Evolutionary conservation across 2,797 vertebrate species (phyloP), one percentile per base, ranked within the genome.

Genomic region (Urosaurus nigricauda): DNA sequence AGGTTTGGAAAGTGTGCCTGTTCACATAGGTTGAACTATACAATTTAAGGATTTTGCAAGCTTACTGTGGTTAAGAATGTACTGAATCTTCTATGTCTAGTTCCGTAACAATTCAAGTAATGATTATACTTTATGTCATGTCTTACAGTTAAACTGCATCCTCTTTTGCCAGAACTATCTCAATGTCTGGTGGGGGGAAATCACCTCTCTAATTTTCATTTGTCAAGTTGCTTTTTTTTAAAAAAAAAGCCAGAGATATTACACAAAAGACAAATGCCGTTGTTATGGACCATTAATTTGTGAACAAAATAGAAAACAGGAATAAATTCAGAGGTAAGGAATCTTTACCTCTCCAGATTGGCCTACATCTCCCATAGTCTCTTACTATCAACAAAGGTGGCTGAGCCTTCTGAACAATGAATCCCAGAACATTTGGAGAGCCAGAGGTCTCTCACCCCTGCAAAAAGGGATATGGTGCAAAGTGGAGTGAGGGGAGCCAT

Each of bases 1-100:
- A 99, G 98, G 98, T 99, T 83, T 90, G 95, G 93, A 47, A 60
- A 24, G 8, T 21, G 0, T 4, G 16, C 2, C 47, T 58, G 35
- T 35, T 70, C 4, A 0, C 5, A 0, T 13, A 26, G 9, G 7
- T 11, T 24, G 7, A 58, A 56, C n/a, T 40, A 40, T 16, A 4
- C 40, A 0, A 4, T 73, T 26, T 47, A 58, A 5, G 16, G 63
- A 73, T 81, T 81, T 79, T 32, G 14, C 14, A 40, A 53, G n/a
- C 21, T 37, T 19, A 24, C 13, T 6, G 24, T 79, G 12, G 21
- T 40, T 86, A 26, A 53, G 3, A 24, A 26, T 16, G 14, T 12
- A 5, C 2, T n/a, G 17, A 73, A 43, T 43, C 26, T 58, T 11
- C 16, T 32, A 35, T n/a, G 24, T 87, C 53, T 9, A 14, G 56